Percentiles rank a stretch among this genome's conserved stretches.
These are phyloP conservation scores for Hipposideros larvatus DNA, from an alignment of 2,797 vertebrate genomes.

Conservation along the genomic window DNA sequence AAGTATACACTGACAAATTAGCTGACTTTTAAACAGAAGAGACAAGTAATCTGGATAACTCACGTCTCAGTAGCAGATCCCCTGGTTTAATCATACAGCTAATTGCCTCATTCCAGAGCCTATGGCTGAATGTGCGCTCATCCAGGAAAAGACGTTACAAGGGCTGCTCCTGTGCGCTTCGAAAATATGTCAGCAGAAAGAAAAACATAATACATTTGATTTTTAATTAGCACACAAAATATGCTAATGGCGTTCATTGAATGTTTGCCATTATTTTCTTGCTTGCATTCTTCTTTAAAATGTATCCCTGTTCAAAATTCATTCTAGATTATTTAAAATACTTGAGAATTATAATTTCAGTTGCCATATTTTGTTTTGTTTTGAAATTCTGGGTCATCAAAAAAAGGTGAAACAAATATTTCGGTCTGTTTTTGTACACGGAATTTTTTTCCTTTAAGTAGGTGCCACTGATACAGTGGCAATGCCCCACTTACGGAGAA, in stretches of 20 bases:
- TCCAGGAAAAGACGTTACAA: conserved; percentile 80
- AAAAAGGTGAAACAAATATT: not conserved
- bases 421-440: not conserved
- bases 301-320: not conserved
- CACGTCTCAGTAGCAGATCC: conserved; percentile 3
- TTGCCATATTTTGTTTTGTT: not conserved
- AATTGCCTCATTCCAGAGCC: conserved; percentile 20
- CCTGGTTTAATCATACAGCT: conserved; percentile 16
- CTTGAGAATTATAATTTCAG: not conserved
- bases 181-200: conserved; percentile 80
- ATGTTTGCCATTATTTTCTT: conserved; percentile 23
- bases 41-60: conserved; percentile 3
- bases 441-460: not conserved
- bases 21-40: conserved; percentile 61
- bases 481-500: not conserved
- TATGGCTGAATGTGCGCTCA: not conserved
- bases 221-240: conserved; percentile 79
- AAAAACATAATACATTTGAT: conserved; percentile 68
- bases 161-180: conserved; percentile 67
- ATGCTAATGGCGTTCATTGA: conserved; percentile 58
- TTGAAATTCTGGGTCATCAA: not conserved
- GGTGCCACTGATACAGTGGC: not conserved
- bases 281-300: not conserved
- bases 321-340: conserved; percentile 3
- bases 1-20: not conserved